Base-by-base conservation (phyloP, 2,888 invertebrate genomes). In the Epistrophe grossulariae region DNA sequence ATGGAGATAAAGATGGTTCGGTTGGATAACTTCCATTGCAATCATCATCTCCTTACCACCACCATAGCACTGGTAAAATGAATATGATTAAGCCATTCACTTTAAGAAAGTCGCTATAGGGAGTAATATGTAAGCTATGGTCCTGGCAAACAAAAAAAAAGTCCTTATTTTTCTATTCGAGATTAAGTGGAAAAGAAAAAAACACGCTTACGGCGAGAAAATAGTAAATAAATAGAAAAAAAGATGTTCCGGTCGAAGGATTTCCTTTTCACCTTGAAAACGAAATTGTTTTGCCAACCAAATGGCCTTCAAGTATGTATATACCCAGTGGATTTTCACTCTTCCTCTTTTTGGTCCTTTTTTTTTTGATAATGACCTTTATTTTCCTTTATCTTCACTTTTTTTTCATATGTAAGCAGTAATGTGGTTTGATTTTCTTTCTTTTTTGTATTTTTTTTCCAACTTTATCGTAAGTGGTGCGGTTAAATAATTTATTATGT, bases 11-110 rank as follows among this genome's bases (percentile, higher is more conserved):
- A 40, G 1, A 19, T 13, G 60, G 60, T 59, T 38, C 3, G 38
- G 9, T n/a, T 5, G n/a, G 4, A 28, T n/a, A 40, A 52, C 38
- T 52, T 24, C n/a, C 17, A 66, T 19, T 45, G 45, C 48, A 66
- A 66, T 66, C 66, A 48, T 6, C 48, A 28, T 40, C 19, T 28
- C 11, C 10, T 38, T 45, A 38, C 3, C 3, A 24, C 48, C 15
- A 7, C 55, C 2, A 40, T 28, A 17, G 45, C 48, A 55, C 59
- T 59, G 57, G 17, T 43, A 79, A 45, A 62, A 55, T 24, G 64
- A 79, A 79, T 55, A 57, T 64, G 38, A 72, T 79, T 79, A 79
- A 66, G 62, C 17, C 72, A 64, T 79, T 62, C 48, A 35, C 62
- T 64, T 79, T 45, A 72, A 45, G 28, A 17, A 64, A 35, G 64